Evolutionary conservation across 2,888 invertebrate species (phyloP), one percentile per base, ranked within the genome.

Genomic region (Leptopterna dolabrata): DNA sequence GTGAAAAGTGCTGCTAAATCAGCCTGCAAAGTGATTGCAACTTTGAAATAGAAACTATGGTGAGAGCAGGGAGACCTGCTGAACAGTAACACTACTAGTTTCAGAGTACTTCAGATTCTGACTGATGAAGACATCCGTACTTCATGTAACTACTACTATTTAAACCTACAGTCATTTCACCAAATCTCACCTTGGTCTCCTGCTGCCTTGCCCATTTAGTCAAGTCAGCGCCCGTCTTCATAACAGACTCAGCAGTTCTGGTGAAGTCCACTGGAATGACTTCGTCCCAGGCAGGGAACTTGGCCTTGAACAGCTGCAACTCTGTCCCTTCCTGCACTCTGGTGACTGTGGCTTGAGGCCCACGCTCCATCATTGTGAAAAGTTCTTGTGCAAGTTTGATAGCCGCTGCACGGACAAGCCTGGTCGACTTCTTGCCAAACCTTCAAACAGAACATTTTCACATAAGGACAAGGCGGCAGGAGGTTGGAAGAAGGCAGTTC

Each of bases 201-300:
- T 97, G 97, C 90, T 96, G 94, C 89, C 95, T 95, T 0, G 97
- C 97, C 97, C 97, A 97, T 92, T 96, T 95, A 13, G 96, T 97
- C 89, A 99, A 93, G 93, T 99, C 98, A 0, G 98, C 98, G 16
- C 99, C 99, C 19, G 99, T 97, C 91, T 97, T 95, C 55, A 96
- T 96, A 0, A 99, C 99, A 0, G 99, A 99, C 91, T 98, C 98
- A 0, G 99, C 99, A 0, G 99, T 99, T 89, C 99, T 94, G 0
- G 99, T 99, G 92, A 98, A 99, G 93, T 99, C 99, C 9, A 99
- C 99, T 0, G 98, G 98, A 90, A 99, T 97, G 24, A 99, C 98
- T 92, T 99, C 99, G 91, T 99, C 99, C 99, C 99, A 99, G 11
- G 98, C 98, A 76, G 94, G 92, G 93, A 99, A 99, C 92, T 99